Base-by-base conservation (phyloP, 2,888 invertebrate species). In the Drosophila helvetica region DNA sequence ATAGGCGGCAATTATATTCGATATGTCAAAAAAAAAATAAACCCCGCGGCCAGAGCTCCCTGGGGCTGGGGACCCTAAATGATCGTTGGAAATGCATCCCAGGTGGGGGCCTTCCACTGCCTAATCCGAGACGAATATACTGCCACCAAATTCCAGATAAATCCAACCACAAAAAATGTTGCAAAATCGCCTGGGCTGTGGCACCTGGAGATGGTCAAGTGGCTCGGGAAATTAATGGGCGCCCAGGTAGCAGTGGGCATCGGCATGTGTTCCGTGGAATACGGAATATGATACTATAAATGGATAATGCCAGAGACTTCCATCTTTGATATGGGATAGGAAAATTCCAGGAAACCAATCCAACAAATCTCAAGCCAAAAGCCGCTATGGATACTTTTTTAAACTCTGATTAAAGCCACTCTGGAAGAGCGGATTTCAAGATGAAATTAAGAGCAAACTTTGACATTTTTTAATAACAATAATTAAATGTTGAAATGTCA, bases 51-150 rank as follows among this genome's bases (percentile, higher is more conserved):
- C 60, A 64, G 54, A 57, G 68, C 66, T 72, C 22, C 22, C 22
- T 5, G 22, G 22, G 22, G 75, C 63, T 80, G 64, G 71, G 74
- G 74, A 67, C 64, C 50, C 58, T 74, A 81, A 79, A 68, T 66
- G 64, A 73, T 82, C 69, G 57, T 80, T 61, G 67, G 66, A 73
- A 74, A 83, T 80, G 74, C 80, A 83, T 62, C 58, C 60, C 51
- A 63, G 57, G 63, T 79, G 78, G 74, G 64, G 74, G 64, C 18
- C 54, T 65, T 70, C 22, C 18, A 61, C 80, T 42, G 70, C 66
- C 80, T 72, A 71, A 80, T 79, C 75, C 59, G 75, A 80, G 57
- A 54, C 58, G 65, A 43, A 71, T 54, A 55, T 59, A 59, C 59
- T 60, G 71, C 30, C 38, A 27, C 22, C 22, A 52, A 68, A 56